Conservation (phyloP, 2,113 vertebrate genomes). For the Elgaria multicarinata region DNA sequence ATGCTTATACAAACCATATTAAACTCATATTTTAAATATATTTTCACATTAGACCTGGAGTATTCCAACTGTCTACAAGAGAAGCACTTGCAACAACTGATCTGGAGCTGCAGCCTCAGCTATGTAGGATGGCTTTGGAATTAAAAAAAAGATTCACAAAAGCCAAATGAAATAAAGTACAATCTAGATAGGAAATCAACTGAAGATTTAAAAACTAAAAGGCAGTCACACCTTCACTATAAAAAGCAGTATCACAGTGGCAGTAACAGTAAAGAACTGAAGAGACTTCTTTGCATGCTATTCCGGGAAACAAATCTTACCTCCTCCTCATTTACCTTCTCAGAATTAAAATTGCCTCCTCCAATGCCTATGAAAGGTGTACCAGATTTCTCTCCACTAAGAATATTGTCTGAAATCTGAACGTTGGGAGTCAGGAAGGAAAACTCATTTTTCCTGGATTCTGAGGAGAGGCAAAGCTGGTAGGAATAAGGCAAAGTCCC, state of each 20-base stretch:
- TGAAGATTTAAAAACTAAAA: not conserved
- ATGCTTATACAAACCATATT: not conserved
- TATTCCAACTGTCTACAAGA: not conserved
- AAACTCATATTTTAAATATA: not conserved
- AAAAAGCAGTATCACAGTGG: not conserved
- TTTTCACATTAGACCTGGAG: not conserved
- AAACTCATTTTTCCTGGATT: conserved; percentile 40
- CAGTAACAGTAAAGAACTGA: no score
- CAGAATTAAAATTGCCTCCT: not conserved
- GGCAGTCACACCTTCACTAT: no score
- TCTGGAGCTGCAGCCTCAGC: not conserved
- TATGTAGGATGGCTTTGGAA: not conserved
- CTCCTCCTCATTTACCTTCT: not conserved
- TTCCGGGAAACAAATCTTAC: not conserved
- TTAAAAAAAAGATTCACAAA: not conserved
- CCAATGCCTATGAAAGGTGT: not conserved
- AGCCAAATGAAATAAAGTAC: no score
- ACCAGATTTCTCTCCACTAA: not conserved
- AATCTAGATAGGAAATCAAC: not conserved
- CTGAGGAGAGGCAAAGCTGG: conserved; percentile 45
- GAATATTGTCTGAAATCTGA: not conserved
- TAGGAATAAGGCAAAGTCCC: conserved; percentile 68
- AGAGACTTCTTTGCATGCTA: not conserved
- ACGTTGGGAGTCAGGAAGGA: conserved; percentile 47
- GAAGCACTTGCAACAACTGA: not conserved